Evolutionary conservation across 1,140 invertebrate genomes (phyloP).

Genomic region (Subanguina moxae): DNA sequence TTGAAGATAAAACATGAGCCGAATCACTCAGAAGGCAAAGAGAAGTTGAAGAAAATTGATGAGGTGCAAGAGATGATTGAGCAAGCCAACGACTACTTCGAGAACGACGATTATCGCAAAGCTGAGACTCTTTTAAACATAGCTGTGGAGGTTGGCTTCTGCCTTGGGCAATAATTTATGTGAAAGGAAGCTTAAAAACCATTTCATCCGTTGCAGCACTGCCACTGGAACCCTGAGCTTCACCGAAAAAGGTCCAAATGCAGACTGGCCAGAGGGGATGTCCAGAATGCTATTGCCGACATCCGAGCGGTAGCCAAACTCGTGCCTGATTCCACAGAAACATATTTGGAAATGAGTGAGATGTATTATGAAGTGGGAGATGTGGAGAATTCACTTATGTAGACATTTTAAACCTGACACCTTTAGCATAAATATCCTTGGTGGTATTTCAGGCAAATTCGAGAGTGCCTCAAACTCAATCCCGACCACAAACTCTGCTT

Average conservation of each 20-base stretch:
- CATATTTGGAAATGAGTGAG: slow-evolving; percentile 75
- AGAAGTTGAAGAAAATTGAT: slow-evolving; percentile 68
- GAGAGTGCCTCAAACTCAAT: slow-evolving; percentile 94
- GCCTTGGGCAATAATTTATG: too few relatives aligned
- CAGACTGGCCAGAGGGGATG: slow-evolving; percentile 75
- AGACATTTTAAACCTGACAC: slow-evolving; percentile 6
- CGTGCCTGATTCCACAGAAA: slow-evolving; percentile 81
- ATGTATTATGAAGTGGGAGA: slow-evolving; percentile 80
- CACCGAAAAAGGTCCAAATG: slow-evolving; percentile 80
- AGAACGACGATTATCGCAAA: slow-evolving; percentile 68
- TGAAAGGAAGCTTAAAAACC: too few relatives aligned
- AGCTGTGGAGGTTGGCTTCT: slow-evolving; percentile 68
- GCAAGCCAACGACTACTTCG: slow-evolving; percentile 68
- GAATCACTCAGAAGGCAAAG: slow-evolving; percentile 72
- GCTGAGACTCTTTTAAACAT: slow-evolving; percentile 71
- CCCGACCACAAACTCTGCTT: slow-evolving; percentile 93
- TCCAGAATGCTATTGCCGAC: slow-evolving; percentile 81
- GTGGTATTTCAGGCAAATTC: slow-evolving; percentile 70
- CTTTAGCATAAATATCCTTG: background rate
- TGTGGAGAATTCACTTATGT: slow-evolving; percentile 35
- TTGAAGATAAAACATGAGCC: slow-evolving; percentile 72
- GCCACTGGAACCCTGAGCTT: slow-evolving; percentile 80
- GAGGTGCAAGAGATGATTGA: slow-evolving; percentile 69
- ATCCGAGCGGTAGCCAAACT: slow-evolving; percentile 83
- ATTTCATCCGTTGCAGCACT: slow-evolving; percentile 56